Percentiles rank a stretch among this genome's conserved stretches.
Evolutionary conservation across 2,888 invertebrate genomes (phyloP).

Genomic region (Sinelater perroti): DNA sequence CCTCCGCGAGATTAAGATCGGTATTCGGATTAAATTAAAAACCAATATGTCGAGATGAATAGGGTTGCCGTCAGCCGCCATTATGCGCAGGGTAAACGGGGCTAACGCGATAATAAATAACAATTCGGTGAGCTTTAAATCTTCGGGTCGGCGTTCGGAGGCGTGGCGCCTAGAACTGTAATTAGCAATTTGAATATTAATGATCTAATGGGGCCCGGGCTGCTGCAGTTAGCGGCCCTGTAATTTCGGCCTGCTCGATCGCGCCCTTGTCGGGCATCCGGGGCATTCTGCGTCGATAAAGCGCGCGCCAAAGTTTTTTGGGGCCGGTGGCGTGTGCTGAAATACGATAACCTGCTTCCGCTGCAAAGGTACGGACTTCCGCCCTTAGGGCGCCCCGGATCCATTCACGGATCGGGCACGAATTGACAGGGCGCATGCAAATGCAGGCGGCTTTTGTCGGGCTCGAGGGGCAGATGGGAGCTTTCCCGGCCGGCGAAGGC

Average conservation of each 20-base stretch:
- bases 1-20: slow-evolving; percentile 42
- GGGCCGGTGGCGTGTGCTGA: slow-evolving; percentile 39
- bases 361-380: slow-evolving; percentile 30
- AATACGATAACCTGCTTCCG: slow-evolving; percentile 42
- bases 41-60: slow-evolving; percentile 43
- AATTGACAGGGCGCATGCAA: slow-evolving; percentile 6
- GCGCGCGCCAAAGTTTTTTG: slow-evolving; percentile 22
- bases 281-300: slow-evolving; percentile 23
- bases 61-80: slow-evolving; percentile 39
- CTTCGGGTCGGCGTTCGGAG: slow-evolving; percentile 37
- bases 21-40: slow-evolving; percentile 47
- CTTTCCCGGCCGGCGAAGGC: neutral
- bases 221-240: too few relatives aligned
- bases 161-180: slow-evolving; percentile 44
- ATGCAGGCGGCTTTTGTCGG: neutral
- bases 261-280: slow-evolving; percentile 21
- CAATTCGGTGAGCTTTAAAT: slow-evolving; percentile 39
- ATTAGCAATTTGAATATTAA: slow-evolving; percentile 50
- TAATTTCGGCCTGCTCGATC: neutral
- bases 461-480: neutral
- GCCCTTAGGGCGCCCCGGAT: slow-evolving; percentile 28
- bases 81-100: slow-evolving; percentile 38
- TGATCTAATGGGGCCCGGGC: slow-evolving; percentile 34
- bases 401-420: neutral
- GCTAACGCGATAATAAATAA: slow-evolving; percentile 40